Conservation (phyloP, 2,888 invertebrate genomes). For the Eupsilia transversa region DNA sequence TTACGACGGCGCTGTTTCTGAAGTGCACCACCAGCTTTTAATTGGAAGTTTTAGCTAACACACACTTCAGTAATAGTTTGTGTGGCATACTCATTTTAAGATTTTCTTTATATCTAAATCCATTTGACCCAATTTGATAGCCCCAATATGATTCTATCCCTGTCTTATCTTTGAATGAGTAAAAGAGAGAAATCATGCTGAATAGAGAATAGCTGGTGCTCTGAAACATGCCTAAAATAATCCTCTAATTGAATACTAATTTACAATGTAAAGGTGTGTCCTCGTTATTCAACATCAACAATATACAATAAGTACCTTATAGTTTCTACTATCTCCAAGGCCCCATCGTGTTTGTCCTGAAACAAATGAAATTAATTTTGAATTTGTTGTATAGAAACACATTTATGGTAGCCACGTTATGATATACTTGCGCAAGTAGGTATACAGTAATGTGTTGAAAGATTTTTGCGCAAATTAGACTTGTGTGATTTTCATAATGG, state of each 20-base stretch:
- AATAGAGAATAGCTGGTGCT: not conserved
- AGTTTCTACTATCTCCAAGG: constrained; percentile 97
- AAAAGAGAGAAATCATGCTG: not conserved
- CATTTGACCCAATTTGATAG: not conserved
- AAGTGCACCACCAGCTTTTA: constrained; percentile 20
- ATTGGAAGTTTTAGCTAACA: constrained; percentile 10
- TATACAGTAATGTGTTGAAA: too few species aligned
- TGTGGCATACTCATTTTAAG: not conserved
- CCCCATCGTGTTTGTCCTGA: constrained; percentile 97
- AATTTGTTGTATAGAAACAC: constrained; percentile 15
- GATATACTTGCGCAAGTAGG: too few species aligned
- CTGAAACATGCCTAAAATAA: not conserved
- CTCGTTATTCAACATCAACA: constrained; percentile 18
- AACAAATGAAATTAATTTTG: constrained; percentile 78
- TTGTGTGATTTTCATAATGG: too few species aligned
- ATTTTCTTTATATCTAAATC: not conserved
- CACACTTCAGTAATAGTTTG: not conserved
- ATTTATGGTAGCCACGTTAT: not conserved
- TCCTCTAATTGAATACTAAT: not conserved
- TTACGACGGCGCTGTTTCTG: constrained; percentile 14
- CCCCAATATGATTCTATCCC: not conserved
- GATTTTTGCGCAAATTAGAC: too few species aligned
- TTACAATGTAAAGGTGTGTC: constrained; percentile 9
- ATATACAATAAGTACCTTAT: constrained; percentile 91
- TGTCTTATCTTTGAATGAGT: not conserved